Evolutionary conservation across 2,888 invertebrate genomes (phyloP).

Genomic region (Peribatodes rhomboidaria): DNA sequence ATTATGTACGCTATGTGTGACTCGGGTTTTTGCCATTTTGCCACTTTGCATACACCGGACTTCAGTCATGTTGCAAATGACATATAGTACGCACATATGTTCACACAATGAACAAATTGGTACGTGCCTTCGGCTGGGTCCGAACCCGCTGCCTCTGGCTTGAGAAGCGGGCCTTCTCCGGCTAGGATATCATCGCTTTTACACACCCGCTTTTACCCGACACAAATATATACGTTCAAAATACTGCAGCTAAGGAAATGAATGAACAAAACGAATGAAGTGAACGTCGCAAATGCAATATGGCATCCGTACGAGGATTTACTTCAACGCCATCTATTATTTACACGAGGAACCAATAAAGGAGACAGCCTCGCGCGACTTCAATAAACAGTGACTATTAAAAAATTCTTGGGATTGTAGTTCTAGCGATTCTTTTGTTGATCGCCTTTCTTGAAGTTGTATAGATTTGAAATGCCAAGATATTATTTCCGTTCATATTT

Average conservation of each 20-base stretch:
- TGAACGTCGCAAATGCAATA: constrained; percentile 44
- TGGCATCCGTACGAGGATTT: constrained; percentile 50
- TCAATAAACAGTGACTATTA: constrained; percentile 53
- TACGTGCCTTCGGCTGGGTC: too few species aligned
- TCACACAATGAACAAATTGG: too few species aligned
- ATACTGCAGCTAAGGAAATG: constrained; percentile 27
- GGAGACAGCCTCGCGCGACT: constrained; percentile 25
- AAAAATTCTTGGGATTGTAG: constrained; percentile 53
- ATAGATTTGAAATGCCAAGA: too few species aligned
- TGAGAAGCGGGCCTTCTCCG: too few species aligned
- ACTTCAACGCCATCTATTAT: constrained; percentile 63
- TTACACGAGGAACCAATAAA: constrained; percentile 58
- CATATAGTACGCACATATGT: too few species aligned
- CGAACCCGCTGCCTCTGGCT: too few species aligned
- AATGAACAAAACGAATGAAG: constrained; percentile 45
- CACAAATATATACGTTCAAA: background rate
- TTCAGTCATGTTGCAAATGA: too few species aligned
- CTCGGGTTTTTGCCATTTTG: too few species aligned
- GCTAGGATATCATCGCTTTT: too few species aligned
- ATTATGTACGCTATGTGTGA: background rate
- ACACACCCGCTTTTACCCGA: too few species aligned
- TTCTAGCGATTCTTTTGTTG: background rate
- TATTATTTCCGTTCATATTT: too few species aligned
- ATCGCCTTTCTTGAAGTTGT: background rate
- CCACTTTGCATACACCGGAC: too few species aligned